A percentile compares a stretch with the other conserved stretches of the same genome.
Evolutionary conservation across 2,113 vertebrate species (phyloP).

Genomic region (Tachuris rubrigastra): DNA sequence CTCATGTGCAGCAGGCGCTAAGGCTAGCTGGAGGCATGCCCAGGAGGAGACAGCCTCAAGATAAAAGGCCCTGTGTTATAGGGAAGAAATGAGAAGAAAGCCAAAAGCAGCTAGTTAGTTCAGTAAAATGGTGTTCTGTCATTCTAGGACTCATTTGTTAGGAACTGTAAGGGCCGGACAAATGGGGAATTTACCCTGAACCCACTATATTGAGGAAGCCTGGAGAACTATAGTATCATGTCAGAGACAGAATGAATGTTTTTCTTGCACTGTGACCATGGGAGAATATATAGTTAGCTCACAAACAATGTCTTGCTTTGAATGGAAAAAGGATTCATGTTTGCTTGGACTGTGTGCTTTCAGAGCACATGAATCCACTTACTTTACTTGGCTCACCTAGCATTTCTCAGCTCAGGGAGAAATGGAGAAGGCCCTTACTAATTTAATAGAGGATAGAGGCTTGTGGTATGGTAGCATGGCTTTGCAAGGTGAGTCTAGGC

Average conservation of each 20-base stretch:
- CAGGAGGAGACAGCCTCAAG: conserved; percentile 27
- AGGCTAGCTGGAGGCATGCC: conserved; percentile 47
- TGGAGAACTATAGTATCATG: background rate
- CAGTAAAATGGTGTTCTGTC: conserved; percentile 42
- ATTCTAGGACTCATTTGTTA: background rate
- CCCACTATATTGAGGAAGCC: background rate
- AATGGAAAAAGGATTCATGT: background rate
- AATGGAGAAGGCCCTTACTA: background rate
- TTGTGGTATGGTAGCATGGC: background rate
- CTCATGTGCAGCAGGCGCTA: conserved; percentile 14
- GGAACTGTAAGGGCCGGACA: background rate
- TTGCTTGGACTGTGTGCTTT: background rate
- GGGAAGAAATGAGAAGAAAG: conserved; percentile 16
- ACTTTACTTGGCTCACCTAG: background rate
- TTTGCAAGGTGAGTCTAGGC: background rate
- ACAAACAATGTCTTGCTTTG: conserved; percentile 1
- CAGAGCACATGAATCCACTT: background rate
- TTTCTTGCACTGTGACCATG: background rate
- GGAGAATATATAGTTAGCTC: background rate
- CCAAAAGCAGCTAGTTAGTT: conserved; percentile 28
- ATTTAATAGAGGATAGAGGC: background rate
- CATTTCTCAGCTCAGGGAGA: background rate
- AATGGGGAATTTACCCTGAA: background rate
- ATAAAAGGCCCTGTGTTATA: conserved; percentile 51
- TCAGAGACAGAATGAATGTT: background rate